Conservation (phyloP, 2,888 invertebrate genomes). For the Plutella xylostella region DNA sequence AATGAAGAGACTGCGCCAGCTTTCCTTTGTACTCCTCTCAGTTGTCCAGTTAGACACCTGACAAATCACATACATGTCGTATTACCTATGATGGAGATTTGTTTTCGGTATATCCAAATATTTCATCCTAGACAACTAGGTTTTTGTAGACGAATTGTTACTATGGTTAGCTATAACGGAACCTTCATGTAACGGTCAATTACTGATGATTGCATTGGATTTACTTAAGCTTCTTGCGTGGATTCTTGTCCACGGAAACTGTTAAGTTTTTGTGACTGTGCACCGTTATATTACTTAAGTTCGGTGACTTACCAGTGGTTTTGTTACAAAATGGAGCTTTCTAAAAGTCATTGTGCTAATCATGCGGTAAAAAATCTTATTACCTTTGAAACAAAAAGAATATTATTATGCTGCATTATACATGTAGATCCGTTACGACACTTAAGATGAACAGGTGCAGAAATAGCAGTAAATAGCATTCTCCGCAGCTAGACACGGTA, state of each 20-base stretch:
- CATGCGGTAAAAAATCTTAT: no score
- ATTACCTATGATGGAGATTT: no score
- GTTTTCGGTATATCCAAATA: no score
- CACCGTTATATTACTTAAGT: neutral
- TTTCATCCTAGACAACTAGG: no score
- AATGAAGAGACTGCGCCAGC: slow-evolving; percentile 34
- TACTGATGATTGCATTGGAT: slow-evolving; percentile 3
- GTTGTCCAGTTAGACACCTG: no score
- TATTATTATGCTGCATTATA: no score
- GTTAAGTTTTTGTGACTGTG: neutral
- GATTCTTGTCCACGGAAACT: neutral
- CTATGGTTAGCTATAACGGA: neutral
- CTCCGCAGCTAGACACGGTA: no score
- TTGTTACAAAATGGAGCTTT: no score
- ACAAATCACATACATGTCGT: no score
- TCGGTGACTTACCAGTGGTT: neutral
- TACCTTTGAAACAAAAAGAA: no score
- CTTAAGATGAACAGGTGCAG: neutral
- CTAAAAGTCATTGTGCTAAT: no score
- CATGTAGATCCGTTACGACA: neutral
- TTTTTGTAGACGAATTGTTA: no score
- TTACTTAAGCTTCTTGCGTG: neutral
- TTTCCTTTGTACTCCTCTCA: slow-evolving; percentile 27
- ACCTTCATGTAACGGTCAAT: neutral
- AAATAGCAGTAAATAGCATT: neutral